Conservation (phyloP, 2,113 vertebrate genomes). For the Fregetta grallaria region DNA sequence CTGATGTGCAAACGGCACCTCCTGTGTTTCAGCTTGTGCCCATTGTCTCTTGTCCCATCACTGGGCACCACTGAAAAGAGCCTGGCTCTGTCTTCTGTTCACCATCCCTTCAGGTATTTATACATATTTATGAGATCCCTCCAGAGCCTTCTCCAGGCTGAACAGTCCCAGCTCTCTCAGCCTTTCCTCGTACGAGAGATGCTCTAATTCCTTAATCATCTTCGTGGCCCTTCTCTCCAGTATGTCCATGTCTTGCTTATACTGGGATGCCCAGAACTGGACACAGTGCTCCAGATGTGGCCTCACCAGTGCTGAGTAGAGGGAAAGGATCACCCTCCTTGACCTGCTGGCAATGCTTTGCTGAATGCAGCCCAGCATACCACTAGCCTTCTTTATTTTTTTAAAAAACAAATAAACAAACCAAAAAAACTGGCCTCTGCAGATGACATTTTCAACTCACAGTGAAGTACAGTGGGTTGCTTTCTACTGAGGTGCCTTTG, state of each 20-base stretch:
- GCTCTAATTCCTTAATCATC: background rate
- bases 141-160: background rate
- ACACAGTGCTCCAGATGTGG: background rate
- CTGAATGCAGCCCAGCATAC: background rate
- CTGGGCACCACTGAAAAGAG: background rate
- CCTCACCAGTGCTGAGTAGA: background rate
- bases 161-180: background rate
- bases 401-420: background rate
- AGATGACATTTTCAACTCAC: background rate
- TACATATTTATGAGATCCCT: background rate
- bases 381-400: background rate
- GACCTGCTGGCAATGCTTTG: background rate
- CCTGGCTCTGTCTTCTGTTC: background rate
- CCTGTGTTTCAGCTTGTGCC: background rate
- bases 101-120: background rate
- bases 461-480: background rate
- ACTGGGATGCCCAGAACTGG: background rate
- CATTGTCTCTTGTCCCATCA: background rate
- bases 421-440: background rate
- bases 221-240: background rate
- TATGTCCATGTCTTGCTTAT: background rate
- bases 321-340: fast-evolving
- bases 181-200: background rate
- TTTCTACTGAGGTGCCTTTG: background rate
- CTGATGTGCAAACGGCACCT: background rate